Base-by-base conservation (phyloP, 2,113 vertebrate genomes). In the Pelecanus crispus region DNA sequence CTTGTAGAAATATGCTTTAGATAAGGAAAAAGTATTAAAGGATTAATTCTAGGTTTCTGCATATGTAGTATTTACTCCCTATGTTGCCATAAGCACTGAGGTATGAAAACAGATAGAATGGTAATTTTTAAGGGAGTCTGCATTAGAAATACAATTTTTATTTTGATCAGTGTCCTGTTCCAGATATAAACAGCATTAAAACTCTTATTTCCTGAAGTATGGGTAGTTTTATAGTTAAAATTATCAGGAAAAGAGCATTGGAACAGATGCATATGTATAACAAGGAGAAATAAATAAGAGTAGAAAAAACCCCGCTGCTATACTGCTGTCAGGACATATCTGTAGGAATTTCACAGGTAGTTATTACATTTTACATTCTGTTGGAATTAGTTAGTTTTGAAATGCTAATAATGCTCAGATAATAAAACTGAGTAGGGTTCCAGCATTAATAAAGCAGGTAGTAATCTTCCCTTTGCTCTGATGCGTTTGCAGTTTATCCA, bases 321-420 rank as follows among this genome's bases (percentile, higher is more conserved):
- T 68, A 42, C 45, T 81, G 45, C 68, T 90, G 58, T 82, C 81
- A 80, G 81, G 71, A 80, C 53, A 73, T 3, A 94, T 42, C 50
- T 56, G 75, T 16, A 38, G 55, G 55, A 91, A 78, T 90, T 92
- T 92, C 74, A 80, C 79, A 92, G 53, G 50, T 75, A 83, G 71
- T 42, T 88, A 95, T 29, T 92, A n/a, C 63, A 55, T 88, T 95
- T 93, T 62, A 19, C 45, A 25, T 90, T 88, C 79, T 92, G 53
- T 45, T 94, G 74, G 74, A 93, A 90, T 6, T 34, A 97, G 78
- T 86, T 82, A 82, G 74, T 88, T 92, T 92, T 90, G 53, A 94
- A 85, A 91, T 90, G 44, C 29, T 96, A 90, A 72, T 86, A 79
- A 85, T 22, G 17, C 53, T 85, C 32, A 32, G 50, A 88, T 63